Conservation (phyloP, 1,140 invertebrate genomes). For the Tachypleus tridentatus region DNA sequence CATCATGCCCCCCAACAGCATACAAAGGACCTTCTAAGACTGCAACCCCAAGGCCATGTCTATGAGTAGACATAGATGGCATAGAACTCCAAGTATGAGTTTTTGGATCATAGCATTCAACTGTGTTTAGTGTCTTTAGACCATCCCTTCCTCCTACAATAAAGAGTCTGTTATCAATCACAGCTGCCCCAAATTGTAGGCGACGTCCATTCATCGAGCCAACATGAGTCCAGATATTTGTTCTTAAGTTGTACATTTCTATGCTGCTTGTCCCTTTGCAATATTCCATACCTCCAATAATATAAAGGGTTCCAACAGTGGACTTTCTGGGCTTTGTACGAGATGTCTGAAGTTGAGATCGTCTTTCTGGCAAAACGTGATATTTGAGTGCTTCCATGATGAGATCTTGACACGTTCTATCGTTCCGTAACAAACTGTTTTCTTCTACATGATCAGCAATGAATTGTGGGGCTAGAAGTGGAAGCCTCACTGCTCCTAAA, state of each 20-base stretch:
- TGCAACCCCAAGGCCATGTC: constrained; percentile 79
- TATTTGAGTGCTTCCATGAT: constrained; percentile 90
- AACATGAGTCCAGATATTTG: constrained; percentile 64
- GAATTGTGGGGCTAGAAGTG: constrained; percentile 69
- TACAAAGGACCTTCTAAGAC: constrained; percentile 78
- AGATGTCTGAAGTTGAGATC: constrained; percentile 56
- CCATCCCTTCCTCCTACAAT: constrained; percentile 68
- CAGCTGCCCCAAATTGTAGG: constrained; percentile 53
- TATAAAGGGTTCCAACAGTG: constrained; percentile 71
- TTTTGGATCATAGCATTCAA: constrained; percentile 66
- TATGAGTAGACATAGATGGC: constrained; percentile 79
- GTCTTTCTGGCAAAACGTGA: constrained; percentile 72
- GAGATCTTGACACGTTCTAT: constrained; percentile 62
- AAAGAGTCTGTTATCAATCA: constrained; percentile 32
- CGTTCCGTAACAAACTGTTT: constrained; percentile 48
- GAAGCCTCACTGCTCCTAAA: constrained; percentile 68
- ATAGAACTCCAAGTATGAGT: constrained; percentile 56
- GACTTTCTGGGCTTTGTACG: constrained; percentile 78
- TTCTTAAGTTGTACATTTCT: constrained; percentile 74
- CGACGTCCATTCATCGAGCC: constrained; percentile 66
- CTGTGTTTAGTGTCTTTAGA: constrained; percentile 56
- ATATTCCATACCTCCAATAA: constrained; percentile 82
- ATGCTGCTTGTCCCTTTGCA: constrained; percentile 72
- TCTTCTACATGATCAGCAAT: constrained; percentile 72
- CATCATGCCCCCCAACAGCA: constrained; percentile 88